These are phyloP conservation scores for Drosophila ezoana DNA, from an alignment of 2,888 invertebrate genomes.

Conservation along the genomic window DNA sequence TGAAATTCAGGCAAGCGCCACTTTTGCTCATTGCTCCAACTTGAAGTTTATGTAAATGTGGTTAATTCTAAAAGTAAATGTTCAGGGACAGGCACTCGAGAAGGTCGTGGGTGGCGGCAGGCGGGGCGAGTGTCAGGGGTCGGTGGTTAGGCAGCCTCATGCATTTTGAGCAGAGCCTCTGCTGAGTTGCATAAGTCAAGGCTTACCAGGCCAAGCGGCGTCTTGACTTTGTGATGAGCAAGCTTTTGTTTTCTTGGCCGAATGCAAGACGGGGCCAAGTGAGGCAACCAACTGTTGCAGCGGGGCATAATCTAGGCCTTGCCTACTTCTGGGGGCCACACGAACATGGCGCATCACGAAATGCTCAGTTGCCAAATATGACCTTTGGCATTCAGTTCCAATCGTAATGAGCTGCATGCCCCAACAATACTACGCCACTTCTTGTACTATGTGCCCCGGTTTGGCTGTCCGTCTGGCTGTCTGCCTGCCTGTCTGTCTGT, in stretches of 20 bases:
- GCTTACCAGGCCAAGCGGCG: conserved; percentile 32
- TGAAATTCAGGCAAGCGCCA: conserved; percentile 59
- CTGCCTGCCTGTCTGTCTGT: conserved; percentile 6
- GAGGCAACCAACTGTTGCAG: conserved; percentile 57
- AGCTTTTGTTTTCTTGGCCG: conserved; percentile 29
- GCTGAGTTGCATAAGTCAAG: conserved; percentile 50
- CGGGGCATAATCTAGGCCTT: conserved; percentile 38
- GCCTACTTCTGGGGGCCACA: conserved; percentile 47
- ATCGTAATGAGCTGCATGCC: conserved; percentile 33
- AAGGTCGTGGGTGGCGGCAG: too few relatives aligned
- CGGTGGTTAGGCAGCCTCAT: background rate
- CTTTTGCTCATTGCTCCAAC: conserved; percentile 52
- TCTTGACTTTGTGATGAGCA: conserved; percentile 41
- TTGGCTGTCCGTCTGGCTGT: conserved; percentile 13
- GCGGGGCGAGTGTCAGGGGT: too few relatives aligned
- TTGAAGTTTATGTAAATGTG: conserved; percentile 69
- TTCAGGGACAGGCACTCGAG: background rate
- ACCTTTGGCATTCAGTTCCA: conserved; percentile 55
- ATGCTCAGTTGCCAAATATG: conserved; percentile 4
- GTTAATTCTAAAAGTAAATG: conserved; percentile 33
- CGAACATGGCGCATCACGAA: conserved; percentile 18
- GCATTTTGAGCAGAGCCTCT: conserved; percentile 5
- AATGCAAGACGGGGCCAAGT: conserved; percentile 32
- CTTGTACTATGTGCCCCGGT: background rate
- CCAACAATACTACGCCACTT: background rate